Evolutionary conservation across 2,888 invertebrate genomes (phyloP), one percentile per base, ranked within the genome.

Genomic region (Leptothorax acervorum): DNA sequence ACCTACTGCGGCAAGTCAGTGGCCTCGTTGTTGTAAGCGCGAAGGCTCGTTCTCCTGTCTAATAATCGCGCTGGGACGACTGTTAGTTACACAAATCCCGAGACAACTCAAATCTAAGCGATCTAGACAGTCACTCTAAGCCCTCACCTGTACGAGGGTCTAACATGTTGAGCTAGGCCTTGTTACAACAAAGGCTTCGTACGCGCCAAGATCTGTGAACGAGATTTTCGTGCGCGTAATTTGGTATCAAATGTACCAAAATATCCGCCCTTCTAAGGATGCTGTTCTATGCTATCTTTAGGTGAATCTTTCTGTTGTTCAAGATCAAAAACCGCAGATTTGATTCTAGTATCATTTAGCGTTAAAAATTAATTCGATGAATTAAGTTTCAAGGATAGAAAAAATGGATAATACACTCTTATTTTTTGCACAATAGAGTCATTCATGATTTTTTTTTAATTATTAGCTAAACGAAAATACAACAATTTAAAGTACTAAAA

Each of bases 1-100:
- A 89, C 86, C 84, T 86, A 74, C 70, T 79, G 84, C 75, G 78
- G 68, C 88, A 75, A 86, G 88, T 85, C 89, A 85, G 82, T 75
- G 89, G 82, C 88, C 90, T 70, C 88, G 84, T 85, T 78, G 42
- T 65, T 63, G 62, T 78, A 31, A 73, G 35, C 60, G 60, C 71
- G 70, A 74, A 85, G 55, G 78, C 51, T 76, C 81, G 84, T 86
- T 88, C 82, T 84, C 76, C 79, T 85, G 83, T 86, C 84, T 85
- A 89, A 89, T 86, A 65, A 83, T 85, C 87, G 55, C 76, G 82
- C 78, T 74, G 83, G 62, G 63, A 84, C 65, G 53, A 84, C 78
- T 83, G 82, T 87, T 87, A 87, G 87, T 82, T 85, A 79, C 74
- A 83, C 86, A 68, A 83, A 83, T 81, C 42, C 78, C 53, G 66